These are phyloP conservation scores for Leuciscus waleckii DNA, from an alignment of 2,797 vertebrate species.

Conservation along the genomic window DNA sequence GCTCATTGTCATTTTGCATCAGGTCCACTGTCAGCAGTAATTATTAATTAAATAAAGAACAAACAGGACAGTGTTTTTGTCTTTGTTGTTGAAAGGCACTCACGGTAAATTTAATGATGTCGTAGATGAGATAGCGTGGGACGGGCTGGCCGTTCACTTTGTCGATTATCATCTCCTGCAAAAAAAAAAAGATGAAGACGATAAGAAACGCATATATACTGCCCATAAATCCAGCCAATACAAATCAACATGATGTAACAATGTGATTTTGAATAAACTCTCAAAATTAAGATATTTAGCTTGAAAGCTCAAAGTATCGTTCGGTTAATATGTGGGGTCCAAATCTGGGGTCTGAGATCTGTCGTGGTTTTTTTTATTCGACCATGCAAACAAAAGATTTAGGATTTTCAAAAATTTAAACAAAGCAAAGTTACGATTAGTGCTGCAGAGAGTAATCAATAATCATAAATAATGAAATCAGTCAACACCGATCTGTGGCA, in stretches of 20 bases:
- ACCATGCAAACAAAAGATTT: not conserved
- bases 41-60: not conserved
- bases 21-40: not conserved
- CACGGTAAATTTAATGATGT: slow-evolving; percentile 98
- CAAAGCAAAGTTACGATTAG: not conserved
- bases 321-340: not conserved
- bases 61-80: not conserved
- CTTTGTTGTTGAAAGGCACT: slow-evolving; percentile 74
- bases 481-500: not conserved
- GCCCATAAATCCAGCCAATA: not conserved
- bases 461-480: not conserved
- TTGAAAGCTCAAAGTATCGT: not conserved
- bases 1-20: not conserved
- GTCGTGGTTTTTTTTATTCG: not conserved
- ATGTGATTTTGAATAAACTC: not conserved
- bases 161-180: slow-evolving; percentile 99
- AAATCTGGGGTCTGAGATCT: not conserved
- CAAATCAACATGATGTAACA: not conserved
- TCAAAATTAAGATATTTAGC: not conserved
- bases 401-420: not conserved
- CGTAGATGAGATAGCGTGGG: slow-evolving; percentile 98
- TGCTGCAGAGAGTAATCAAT: not conserved
- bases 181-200: slow-evolving; percentile 12
- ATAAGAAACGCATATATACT: not conserved
- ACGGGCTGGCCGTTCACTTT: slow-evolving; percentile 96